A percentile compares a stretch with the other conserved stretches of the same genome.
These are phyloP conservation scores for Holothuria leucospilota DNA, from an alignment of 53 echinoderm and acorn worm genomes.

Conservation along the genomic window DNA sequence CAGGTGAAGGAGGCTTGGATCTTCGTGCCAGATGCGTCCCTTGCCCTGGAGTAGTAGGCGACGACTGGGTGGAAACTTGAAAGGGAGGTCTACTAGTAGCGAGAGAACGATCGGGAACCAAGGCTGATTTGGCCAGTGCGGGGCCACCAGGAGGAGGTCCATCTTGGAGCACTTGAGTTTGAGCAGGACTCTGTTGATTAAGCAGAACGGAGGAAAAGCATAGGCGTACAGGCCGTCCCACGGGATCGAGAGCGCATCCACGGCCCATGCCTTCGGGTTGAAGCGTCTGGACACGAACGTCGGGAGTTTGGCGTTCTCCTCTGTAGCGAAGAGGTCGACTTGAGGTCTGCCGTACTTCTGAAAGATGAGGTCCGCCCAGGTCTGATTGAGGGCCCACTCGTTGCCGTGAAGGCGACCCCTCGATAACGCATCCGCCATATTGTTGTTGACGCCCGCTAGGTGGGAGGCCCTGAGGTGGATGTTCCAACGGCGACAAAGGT, in stretches of 20 bases:
- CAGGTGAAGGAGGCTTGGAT: too few species aligned
- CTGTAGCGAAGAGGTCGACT: constrained; percentile 47
- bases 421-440: constrained; percentile 38
- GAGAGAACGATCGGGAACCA: constrained; percentile 49
- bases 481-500: neutral
- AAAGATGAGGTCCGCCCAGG: neutral
- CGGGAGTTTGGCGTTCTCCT: constrained; percentile 43
- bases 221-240: constrained; percentile 52
- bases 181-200: constrained; percentile 7
- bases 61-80: too few species aligned
- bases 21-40: too few species aligned
- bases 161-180: constrained; percentile 3
- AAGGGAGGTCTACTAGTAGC: neutral
- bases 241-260: constrained; percentile 39
- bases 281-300: constrained; percentile 28
- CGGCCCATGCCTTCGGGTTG: constrained; percentile 24
- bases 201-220: constrained; percentile 57
- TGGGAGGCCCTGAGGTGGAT: constrained; percentile 19
- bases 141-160: constrained; percentile 46
- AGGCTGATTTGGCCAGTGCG: constrained; percentile 50
- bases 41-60: too few species aligned
- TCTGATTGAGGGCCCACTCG: constrained; percentile 12
- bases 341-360: neutral
- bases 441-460: constrained; percentile 46
- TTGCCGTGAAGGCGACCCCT: neutral